Percentiles rank a stretch among this genome's conserved stretches.
phyloP scores from a whole-genome alignment of 2,888 invertebrate species.

The Lochmaea crataegi region DNA sequence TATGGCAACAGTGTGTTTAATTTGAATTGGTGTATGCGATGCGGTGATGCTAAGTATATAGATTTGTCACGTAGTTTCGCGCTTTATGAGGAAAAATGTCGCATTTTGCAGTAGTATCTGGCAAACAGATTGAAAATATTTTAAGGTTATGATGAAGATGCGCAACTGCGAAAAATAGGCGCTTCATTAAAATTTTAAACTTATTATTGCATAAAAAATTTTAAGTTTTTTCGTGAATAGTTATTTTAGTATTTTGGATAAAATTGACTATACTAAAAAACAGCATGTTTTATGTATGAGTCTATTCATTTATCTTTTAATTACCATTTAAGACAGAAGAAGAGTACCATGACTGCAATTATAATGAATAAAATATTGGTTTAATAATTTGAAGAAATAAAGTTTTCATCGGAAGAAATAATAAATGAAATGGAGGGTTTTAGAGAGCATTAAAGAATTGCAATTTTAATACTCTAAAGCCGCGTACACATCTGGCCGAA shows the following conservation, averaged over 20 bases:
- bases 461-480: too few relatives aligned
- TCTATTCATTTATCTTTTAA: too few relatives aligned
- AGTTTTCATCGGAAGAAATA: too few relatives aligned
- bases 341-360: too few relatives aligned
- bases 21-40: conserved; percentile 16
- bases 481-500: too few relatives aligned
- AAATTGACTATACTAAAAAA: too few relatives aligned
- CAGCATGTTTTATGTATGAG: too few relatives aligned
- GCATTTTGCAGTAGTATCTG: neutral
- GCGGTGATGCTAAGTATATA: conserved; percentile 14
- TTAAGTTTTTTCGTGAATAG: neutral
- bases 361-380: too few relatives aligned
- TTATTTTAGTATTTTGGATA: neutral
- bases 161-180: neutral
- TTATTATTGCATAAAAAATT: neutral
- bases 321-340: too few relatives aligned
- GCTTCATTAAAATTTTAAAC: neutral
- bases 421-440: too few relatives aligned
- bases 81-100: neutral
- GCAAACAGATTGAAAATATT: neutral
- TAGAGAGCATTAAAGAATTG: too few relatives aligned
- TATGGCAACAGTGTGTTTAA: neutral
- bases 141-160: neutral
- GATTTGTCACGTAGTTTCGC: conserved; percentile 12
- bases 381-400: too few relatives aligned